A percentile compares a stretch with the other conserved stretches of the same genome.
Conservation (phyloP, 2,797 vertebrate genomes). For the Apogon hyalosoma region DNA sequence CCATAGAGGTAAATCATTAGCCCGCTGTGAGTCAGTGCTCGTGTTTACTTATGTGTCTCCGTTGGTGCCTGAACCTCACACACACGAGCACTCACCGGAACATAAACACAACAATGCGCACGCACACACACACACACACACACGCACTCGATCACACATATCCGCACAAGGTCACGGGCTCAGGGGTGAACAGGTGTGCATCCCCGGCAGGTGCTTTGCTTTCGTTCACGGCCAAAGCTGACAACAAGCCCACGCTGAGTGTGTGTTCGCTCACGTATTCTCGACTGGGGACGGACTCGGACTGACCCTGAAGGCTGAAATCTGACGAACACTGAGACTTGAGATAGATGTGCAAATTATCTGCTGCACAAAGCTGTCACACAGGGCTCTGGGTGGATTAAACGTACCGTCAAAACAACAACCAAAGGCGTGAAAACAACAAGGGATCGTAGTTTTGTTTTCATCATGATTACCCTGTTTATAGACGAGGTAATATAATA, state of each 20-base stretch:
- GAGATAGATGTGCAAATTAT: no score
- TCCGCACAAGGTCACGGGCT: constrained; percentile 56
- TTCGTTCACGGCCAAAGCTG: constrained; percentile 53
- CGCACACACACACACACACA: constrained; percentile 9
- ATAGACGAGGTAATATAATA: no score
- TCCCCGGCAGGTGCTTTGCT: constrained; percentile 66
- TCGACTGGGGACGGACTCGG: constrained; percentile 17
- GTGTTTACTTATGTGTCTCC: constrained; percentile 69
- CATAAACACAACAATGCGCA: constrained; percentile 8
- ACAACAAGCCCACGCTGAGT: constrained; percentile 32
- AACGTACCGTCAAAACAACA: no score
- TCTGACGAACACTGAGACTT: no score
- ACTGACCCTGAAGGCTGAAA: no score
- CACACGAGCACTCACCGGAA: constrained; percentile 11
- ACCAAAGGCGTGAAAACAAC: no score
- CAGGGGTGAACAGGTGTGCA: constrained; percentile 71
- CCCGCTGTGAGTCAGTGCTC: constrained; percentile 70
- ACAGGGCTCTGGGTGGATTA: no score
- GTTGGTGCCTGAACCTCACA: constrained; percentile 37
- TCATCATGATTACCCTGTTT: no score
- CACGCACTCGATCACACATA: constrained; percentile 10
- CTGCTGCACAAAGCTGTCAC: no score
- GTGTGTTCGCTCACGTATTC: constrained; percentile 37
- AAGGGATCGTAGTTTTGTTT: no score
- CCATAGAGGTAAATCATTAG: constrained; percentile 81